Evolutionary conservation across 2,797 vertebrate species (phyloP).

Genomic region (Neosilurus mollespiculum): DNA sequence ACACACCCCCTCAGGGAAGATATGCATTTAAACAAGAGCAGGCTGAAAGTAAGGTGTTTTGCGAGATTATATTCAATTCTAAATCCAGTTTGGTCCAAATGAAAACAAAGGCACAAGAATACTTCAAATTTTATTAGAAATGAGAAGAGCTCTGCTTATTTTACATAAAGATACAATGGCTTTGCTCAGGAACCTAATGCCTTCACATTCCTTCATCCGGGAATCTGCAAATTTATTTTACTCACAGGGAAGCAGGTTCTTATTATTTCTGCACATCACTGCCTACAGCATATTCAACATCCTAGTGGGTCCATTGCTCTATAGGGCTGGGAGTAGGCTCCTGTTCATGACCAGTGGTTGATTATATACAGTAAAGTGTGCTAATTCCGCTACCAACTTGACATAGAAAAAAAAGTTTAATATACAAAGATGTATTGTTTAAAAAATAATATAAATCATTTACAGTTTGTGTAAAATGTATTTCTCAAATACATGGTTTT

Average conservation of each 20-base stretch:
- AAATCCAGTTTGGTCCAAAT: not conserved
- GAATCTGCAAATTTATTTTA: conserved; percentile 73
- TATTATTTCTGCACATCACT: conserved; percentile 70
- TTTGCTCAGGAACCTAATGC: conserved; percentile 80
- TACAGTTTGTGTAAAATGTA: conserved; percentile 91
- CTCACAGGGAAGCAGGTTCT: conserved; percentile 75
- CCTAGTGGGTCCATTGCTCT: conserved; percentile 76
- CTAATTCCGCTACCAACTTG: conserved; percentile 79
- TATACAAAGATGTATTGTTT: conserved; percentile 93
- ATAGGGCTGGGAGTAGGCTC: conserved; percentile 70
- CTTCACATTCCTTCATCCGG: conserved; percentile 79
- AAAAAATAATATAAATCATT: conserved; percentile 96
- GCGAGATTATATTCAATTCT: not conserved
- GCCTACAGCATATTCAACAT: conserved; percentile 68
- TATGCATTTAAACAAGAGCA: not conserved
- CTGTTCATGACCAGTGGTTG: conserved; percentile 71
- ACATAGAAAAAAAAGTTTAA: conserved; percentile 78
- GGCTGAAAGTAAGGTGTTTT: not conserved
- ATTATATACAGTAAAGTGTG: conserved; percentile 79
- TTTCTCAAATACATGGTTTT: conserved; percentile 85
- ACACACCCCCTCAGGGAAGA: not conserved
- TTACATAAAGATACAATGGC: conserved; percentile 85
- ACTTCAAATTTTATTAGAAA: conserved; percentile 97
- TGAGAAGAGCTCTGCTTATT: conserved; percentile 81
- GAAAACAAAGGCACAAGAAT: conserved; percentile 68